Percentiles rank a stretch among this genome's conserved stretches.
phyloP scores from a whole-genome alignment of 2,888 invertebrate species.

The Drosophila multiciliata region DNA sequence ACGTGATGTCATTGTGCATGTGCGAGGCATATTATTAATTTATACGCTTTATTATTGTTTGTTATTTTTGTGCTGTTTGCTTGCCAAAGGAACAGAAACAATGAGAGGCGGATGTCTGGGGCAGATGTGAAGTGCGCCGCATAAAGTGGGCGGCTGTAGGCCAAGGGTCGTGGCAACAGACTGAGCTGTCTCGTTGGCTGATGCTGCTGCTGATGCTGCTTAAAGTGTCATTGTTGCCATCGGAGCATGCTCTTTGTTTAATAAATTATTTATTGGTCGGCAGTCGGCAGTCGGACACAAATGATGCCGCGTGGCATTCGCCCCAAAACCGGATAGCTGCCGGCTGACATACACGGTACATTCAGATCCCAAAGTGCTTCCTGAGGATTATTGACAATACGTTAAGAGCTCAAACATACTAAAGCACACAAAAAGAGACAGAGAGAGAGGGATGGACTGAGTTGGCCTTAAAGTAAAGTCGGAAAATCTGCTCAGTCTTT shows the following conservation, averaged over 20 bases:
- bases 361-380: constrained; percentile 34
- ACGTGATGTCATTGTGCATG: constrained; percentile 59
- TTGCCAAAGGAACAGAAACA: constrained; percentile 21
- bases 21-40: constrained; percentile 73
- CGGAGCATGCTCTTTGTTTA: constrained; percentile 76
- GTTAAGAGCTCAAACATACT: constrained; percentile 5
- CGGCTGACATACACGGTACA: constrained; percentile 8
- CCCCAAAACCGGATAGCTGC: not conserved
- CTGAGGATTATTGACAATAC: constrained; percentile 35
- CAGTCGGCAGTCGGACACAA: constrained; percentile 37
- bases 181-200: constrained; percentile 33
- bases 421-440: not conserved
- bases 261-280: constrained; percentile 71
- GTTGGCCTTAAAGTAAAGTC: constrained; percentile 4
- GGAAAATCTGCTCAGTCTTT: constrained; percentile 2
- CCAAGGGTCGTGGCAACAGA: constrained; percentile 35
- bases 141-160: constrained; percentile 40
- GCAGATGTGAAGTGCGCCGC: constrained; percentile 23
- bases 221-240: constrained; percentile 78
- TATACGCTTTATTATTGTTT: constrained; percentile 72
- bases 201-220: constrained; percentile 61
- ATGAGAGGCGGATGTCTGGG: constrained; percentile 50
- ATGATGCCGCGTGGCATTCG: constrained; percentile 50
- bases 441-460: not conserved
- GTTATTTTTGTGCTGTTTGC: constrained; percentile 30